These are phyloP conservation scores for Pseudonaja textilis DNA, from an alignment of 2,113 vertebrate species.

Conservation along the genomic window DNA sequence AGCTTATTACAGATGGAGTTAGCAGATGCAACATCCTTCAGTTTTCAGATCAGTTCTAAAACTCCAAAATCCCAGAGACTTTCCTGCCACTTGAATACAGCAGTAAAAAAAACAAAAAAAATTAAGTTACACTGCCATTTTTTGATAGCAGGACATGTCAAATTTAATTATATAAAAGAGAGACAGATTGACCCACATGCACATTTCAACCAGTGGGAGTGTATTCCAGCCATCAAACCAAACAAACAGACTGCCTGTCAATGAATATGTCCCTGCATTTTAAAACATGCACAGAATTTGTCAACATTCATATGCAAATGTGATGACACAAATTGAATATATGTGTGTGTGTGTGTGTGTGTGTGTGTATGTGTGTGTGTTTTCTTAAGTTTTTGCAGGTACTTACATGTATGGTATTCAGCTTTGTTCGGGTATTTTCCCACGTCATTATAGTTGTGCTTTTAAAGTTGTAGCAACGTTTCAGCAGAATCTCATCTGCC, in stretches of 20 bases:
- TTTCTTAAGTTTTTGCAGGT: too few relatives aligned
- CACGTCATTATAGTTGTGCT: too few relatives aligned
- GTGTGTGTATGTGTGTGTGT: too few relatives aligned
- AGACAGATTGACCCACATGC: not conserved
- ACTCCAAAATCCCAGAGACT: not conserved
- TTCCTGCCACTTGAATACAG: not conserved
- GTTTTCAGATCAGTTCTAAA: slow-evolving; percentile 11
- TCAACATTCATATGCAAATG: not conserved
- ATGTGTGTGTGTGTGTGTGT: too few relatives aligned
- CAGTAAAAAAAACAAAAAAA: not conserved
- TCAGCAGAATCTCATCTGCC: too few relatives aligned
- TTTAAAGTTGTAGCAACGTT: too few relatives aligned
- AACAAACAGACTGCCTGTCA: not conserved
- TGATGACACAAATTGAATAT: not conserved
- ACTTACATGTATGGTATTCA: too few relatives aligned
- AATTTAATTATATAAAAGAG: not conserved
- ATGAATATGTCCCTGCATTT: not conserved
- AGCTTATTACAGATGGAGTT: not conserved
- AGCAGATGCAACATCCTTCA: not conserved
- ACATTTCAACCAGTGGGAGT: too few relatives aligned
- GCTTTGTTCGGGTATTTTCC: too few relatives aligned
- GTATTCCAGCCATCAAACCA: not conserved
- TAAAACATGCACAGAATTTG: not conserved
- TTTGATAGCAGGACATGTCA: not conserved
- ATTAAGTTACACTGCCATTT: not conserved